phyloP scores from a whole-genome alignment of 2,113 vertebrate genomes.

The Ginglymostoma cirratum region DNA sequence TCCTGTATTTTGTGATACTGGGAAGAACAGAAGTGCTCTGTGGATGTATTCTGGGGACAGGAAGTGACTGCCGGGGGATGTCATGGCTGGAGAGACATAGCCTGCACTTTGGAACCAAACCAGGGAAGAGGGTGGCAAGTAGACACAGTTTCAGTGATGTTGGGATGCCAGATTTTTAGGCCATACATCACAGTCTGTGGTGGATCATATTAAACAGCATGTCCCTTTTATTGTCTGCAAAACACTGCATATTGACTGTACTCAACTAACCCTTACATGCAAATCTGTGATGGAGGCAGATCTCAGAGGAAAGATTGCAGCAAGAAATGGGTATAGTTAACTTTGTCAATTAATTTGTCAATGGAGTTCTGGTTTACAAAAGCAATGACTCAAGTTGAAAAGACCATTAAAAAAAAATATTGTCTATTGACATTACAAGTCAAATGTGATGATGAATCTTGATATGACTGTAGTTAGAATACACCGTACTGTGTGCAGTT shows the following conservation, averaged over 20 bases:
- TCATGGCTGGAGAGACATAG: background rate
- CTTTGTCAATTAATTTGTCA: background rate
- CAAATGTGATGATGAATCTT: background rate
- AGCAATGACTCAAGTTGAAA: background rate
- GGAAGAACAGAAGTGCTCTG: background rate
- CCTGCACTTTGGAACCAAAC: background rate
- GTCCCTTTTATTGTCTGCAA: too few species aligned
- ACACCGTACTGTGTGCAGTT: background rate
- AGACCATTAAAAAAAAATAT: background rate
- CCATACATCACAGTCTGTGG: too few species aligned
- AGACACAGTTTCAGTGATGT: too few species aligned
- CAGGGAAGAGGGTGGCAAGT: too few species aligned
- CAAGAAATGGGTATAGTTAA: background rate
- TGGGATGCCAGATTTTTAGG: too few species aligned
- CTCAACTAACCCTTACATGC: too few species aligned
- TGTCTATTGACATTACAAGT: background rate
- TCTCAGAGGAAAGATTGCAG: background rate
- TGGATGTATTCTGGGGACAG: background rate
- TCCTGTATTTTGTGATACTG: background rate
- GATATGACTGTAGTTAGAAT: too few species aligned
- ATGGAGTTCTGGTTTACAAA: background rate
- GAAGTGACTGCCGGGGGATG: background rate
- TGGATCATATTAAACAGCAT: too few species aligned
- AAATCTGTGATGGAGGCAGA: background rate
- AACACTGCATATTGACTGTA: too few species aligned